Base-by-base conservation (phyloP, 1,140 invertebrate species). In the Asobara japonica region DNA sequence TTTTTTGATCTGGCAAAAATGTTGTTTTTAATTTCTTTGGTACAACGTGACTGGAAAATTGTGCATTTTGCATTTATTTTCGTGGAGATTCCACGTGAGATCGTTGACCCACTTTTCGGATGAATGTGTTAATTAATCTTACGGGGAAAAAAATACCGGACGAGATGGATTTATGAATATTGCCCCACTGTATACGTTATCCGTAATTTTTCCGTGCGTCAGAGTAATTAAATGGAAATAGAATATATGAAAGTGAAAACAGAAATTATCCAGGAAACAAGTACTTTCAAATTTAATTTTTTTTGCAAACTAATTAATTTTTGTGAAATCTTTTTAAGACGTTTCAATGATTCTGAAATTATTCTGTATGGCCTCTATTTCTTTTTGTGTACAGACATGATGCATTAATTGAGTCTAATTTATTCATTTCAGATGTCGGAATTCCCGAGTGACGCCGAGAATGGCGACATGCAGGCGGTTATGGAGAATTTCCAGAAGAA, bases 401-500 rank as follows among this genome's bases (percentile, higher is more conserved):
- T 29, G 13, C 31, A 11, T 60, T 25, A 18, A 51, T 61, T 20
- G 1, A 61, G 13, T 72, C n/a, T 61, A 29, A 69, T 70, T 71
- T 33, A 18, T 11, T 74, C 29, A 56, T 76, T 80, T 13, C 76
- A 86, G 84, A 86, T 86, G 85, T 84, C 84, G 41, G 85, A 86
- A 66, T 86, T 86, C 76, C 84, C 84, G 68, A 81, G 74, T 77
- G 84, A 86, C 65, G 76, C 75, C 48, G 84, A 86, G 41, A 84
- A 82, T 79, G 84, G 82, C 29, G 83, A 86, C 64, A 86, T 86
- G 84, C 83, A 86, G 20, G 74, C 81, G 65, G 85, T 84, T 71
- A 85, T 86, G 84, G 84, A 86, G 68, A 86, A 84, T 70, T 85
- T 86, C 48, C 84, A 85, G 65, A 86, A 86, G 71, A 86, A 86